Base-by-base conservation (phyloP, 2,888 invertebrate genomes). In the Chalcis sispes region DNA sequence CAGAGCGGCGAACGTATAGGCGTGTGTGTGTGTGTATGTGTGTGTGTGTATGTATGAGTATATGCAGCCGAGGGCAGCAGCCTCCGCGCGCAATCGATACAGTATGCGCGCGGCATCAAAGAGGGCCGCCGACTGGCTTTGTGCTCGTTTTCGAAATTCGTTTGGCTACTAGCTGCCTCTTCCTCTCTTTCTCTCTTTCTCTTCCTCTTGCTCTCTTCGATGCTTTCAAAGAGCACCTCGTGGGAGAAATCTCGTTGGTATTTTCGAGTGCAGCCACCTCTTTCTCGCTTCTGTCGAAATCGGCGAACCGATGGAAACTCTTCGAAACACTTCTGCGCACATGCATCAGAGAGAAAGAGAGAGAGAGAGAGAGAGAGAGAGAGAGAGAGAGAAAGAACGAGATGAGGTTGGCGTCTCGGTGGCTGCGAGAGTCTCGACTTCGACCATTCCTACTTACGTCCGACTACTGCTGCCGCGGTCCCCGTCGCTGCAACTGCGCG, bases 181-280 rank as follows among this genome's bases (percentile, higher is more conserved):
- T n/a, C n/a, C 56, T 58, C 42, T 18, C 23, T 20, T 20, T 61
- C 70, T 59, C 50, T 61, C 58, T 36, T 36, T 54, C 13, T 25
- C 66, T 64, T 40, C 29, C 52, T 62, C 50, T 54, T 32, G 13
- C 48, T 52, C 25, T 48, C 32, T 15, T n/a, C n/a, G n/a, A n/a
- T n/a, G n/a, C n/a, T n/a, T n/a, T n/a, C n/a, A n/a, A n/a, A n/a
- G n/a, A n/a, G n/a, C n/a, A n/a, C n/a, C n/a, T n/a, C n/a, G n/a
- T n/a, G n/a, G n/a, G n/a, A 61, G 62, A 48, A 42, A 58, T 70
- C 69, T 70, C 54, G 54, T 64, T 54, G 71, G 54, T 64, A 72
- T 72, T 72, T 54, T 72, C 62, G 56, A 29, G 56, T 8, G 27
- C 54, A 52, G 65, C 54, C 40, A 56, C 67, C 20, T 48, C 20